phyloP scores from a whole-genome alignment of 2,113 vertebrate genomes.

The Scolopax mira region DNA sequence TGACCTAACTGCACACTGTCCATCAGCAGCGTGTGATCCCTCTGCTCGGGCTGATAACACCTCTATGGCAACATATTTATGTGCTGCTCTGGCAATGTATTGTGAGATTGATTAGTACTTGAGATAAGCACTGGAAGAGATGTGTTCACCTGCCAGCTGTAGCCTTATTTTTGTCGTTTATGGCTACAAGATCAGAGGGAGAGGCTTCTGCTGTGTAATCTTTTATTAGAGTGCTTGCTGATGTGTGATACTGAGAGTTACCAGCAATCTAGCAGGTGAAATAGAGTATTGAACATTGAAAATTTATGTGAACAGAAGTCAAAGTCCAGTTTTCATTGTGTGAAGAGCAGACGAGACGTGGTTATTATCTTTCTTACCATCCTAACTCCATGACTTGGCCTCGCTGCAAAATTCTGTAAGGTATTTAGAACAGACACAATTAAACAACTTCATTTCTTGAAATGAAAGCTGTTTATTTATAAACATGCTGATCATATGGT shows the following conservation, averaged over 20 bases:
- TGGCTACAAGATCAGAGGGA: neutral
- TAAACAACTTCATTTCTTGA: neutral
- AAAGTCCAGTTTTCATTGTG: neutral
- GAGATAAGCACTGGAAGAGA: neutral
- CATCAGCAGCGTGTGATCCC: neutral
- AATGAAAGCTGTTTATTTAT: neutral
- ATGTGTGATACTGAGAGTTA: neutral
- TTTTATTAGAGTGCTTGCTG: neutral
- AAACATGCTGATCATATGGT: neutral
- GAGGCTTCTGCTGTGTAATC: neutral
- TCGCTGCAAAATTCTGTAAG: neutral
- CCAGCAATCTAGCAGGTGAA: neutral
- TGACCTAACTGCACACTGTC: neutral
- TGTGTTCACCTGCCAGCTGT: neutral
- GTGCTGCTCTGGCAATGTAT: neutral
- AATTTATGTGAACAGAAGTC: neutral
- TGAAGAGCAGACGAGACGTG: neutral
- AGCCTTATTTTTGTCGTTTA: neutral
- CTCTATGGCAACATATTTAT: neutral
- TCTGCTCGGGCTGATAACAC: neutral
- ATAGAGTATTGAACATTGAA: neutral
- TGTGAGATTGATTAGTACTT: neutral
- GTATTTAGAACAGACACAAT: neutral
- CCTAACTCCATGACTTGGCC: neutral
- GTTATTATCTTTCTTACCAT: neutral